Evolutionary conservation across 2,113 vertebrate genomes (phyloP).

Genomic region (Colius striatus): DNA sequence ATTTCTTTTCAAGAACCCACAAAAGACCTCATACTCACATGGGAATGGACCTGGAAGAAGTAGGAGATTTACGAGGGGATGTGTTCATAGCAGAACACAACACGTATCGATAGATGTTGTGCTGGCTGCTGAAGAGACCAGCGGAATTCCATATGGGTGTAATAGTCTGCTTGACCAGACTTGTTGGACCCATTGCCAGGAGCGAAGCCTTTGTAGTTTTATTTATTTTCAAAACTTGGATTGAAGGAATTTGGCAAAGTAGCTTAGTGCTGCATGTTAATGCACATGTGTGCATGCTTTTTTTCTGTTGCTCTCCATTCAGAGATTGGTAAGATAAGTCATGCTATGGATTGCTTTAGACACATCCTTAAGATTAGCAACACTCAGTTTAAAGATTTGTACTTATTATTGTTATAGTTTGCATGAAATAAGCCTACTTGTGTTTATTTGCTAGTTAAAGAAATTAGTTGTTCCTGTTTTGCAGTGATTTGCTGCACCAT

Average conservation of each 20-base stretch:
- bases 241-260: neutral
- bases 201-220: neutral
- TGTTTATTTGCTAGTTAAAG: neutral
- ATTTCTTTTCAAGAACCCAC: neutral
- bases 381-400: neutral
- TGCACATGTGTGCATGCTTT: accelerated
- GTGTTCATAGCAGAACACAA: neutral
- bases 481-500: neutral
- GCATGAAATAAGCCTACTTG: neutral
- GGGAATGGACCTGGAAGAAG: neutral
- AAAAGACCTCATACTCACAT: too few species aligned
- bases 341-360: neutral
- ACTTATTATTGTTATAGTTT: neutral
- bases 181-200: neutral
- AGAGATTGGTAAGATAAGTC: neutral
- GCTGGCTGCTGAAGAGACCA: neutral
- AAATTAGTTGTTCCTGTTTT: neutral
- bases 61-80: neutral
- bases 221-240: neutral
- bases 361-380: neutral
- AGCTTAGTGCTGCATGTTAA: neutral
- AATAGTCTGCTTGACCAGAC: neutral
- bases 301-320: neutral
- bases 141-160: accelerated
- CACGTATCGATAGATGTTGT: accelerated